A percentile compares a stretch with the other conserved stretches of the same genome.
Conservation (phyloP, 37 sponge, comb jelly and placozoan genomes). For the Corticium candelabrum region DNA sequence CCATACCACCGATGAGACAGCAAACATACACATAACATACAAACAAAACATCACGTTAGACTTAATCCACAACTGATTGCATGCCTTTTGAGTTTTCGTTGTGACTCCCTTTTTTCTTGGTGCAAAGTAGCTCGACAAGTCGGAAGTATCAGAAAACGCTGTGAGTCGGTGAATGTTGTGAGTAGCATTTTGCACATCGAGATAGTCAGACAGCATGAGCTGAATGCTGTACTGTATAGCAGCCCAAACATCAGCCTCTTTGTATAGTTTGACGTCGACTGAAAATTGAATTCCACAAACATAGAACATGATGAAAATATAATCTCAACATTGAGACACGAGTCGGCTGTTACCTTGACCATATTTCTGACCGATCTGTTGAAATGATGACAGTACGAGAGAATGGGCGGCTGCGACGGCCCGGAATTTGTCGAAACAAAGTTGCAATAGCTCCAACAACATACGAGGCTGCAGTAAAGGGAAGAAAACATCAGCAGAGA, state of each 20-base stretch:
- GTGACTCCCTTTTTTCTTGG: background rate
- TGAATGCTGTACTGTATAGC: conserved; percentile 55
- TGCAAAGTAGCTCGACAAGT: background rate
- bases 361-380: too few species aligned
- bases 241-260: conserved; percentile 55
- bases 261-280: conserved; percentile 27
- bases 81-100: background rate
- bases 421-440: conserved; percentile 65
- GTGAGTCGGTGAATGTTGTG: background rate
- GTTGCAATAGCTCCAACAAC: conserved; percentile 56
- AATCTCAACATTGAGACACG: too few species aligned
- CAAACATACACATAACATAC: background rate
- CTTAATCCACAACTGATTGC: background rate
- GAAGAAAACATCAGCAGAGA: too few species aligned
- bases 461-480: conserved; percentile 37
- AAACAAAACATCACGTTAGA: background rate
- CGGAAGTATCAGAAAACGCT: background rate
- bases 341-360: too few species aligned
- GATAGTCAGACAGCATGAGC: background rate
- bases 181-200: background rate
- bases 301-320: background rate
- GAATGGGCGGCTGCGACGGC: conserved; percentile 75
- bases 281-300: background rate
- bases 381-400: conserved; percentile 29
- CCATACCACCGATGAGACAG: too few species aligned